Evolutionary conservation across 2,888 invertebrate genomes (phyloP), one percentile per base, ranked within the genome.

Genomic region (Lepidochrysops patricia): DNA sequence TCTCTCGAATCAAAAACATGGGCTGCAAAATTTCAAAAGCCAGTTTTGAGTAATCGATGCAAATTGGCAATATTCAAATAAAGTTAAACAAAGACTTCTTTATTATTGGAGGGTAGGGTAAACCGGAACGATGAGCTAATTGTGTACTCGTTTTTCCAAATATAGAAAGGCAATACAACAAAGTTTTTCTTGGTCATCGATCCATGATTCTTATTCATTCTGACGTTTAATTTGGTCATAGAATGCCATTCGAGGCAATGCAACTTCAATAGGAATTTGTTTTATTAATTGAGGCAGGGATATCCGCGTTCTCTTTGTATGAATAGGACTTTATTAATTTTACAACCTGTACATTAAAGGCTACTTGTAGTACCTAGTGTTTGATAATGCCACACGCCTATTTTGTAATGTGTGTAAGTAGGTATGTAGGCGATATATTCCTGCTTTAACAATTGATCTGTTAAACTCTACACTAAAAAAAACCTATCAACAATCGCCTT

Each of bases 201-300:
- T 70, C 70, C 72, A 68, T 72, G 66, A 68, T 69, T 64, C 68
- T 61, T 73, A 80, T 80, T 78, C 76, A 80, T 76, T 70, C 67
- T 67, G 69, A 63, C 62, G 63, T 73, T 76, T 60, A 74, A 82
- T 70, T 82, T 79, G 82, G 84, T 65, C 70, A 74, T 73, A 70
- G 70, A 64, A 67, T 68, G 66, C 68, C 72, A 73, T 70, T 70
- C 70, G 68, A 74, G 75, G 72, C 74, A 71, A 74, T 74, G 69
- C 71, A 73, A 61, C 69, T 69, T 67, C 68, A 70, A 70, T 72
- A 67, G 73, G 76, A 73, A 77, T 77, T 72, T 63, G 64, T 68
- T 76, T 72, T 66, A 65, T 65, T 61, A 60, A 62, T 56, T 64
- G 69, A 68, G 71, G 67, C 70, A 72, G 70, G 74, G 71, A 64